Evolutionary conservation across 2,888 invertebrate species (phyloP), one percentile per base, ranked within the genome.

Genomic region (Cheilosia scutellata): DNA sequence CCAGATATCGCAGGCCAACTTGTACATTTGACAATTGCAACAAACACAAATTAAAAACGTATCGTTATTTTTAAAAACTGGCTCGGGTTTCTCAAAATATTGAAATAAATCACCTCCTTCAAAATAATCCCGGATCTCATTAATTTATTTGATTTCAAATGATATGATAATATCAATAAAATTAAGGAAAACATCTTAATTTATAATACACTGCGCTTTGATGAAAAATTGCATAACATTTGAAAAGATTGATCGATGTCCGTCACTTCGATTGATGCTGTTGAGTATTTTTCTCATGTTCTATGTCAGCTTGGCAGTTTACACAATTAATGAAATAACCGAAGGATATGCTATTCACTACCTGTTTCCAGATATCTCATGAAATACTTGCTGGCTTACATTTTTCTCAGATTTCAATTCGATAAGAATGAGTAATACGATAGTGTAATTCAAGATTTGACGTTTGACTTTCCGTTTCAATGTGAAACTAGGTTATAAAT

Each of bases 381-480:
- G 44, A 47, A 0, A 6, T 37, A 40, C 33, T 31, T 42, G 4
- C 3, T 74, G 13, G 40, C 40, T 51, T 37, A 31, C n/a, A 49
- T 20, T n/a, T 66, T 5, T 20, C 27, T 42, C 7, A 58, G 70
- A 79, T 78, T 70, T 20, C 49, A n/a, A 5, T 51, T n/a, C 27
- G 78, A 79, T 79, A 84, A 63, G 65, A 75, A 58, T 75, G 78
- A 84, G 49, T 83, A 51, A 72, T 74, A 60, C 42, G 71, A 71
- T 11, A 16, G 5, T 2, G 13, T 13, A 42, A 11, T 53, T 68
- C 49, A 60, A 47, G 11, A 31, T 31, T 20, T 58, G 31, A 42
- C n/a, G 42, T 55, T 70, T 55, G 53, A 20, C 25, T n/a, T 57
- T 58, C 27, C n/a, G 16, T 63, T 53, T 16, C 2, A 75, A 49